Evolutionary conservation across 2,797 vertebrate species (phyloP).

Genomic region (Aeoliscus strigatus): DNA sequence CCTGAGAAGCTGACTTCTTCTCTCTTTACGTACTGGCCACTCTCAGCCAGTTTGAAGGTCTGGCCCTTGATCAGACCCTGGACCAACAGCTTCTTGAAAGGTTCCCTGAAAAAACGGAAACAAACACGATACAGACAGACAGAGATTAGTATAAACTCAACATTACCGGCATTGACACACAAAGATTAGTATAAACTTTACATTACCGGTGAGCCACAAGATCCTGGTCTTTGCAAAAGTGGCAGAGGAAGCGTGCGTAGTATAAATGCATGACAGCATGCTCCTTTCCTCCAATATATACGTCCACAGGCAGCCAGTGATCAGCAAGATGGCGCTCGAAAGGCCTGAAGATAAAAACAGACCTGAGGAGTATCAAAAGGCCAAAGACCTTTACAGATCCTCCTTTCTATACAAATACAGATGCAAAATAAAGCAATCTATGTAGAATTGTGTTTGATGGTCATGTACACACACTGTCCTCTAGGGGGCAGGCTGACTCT

Average conservation of each 20-base stretch:
- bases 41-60: conserved; percentile 81
- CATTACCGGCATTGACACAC: not conserved
- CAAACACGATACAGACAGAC: not conserved
- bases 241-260: conserved; percentile 91
- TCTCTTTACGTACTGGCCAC: conserved; percentile 83
- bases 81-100: conserved; percentile 91
- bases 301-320: conserved; percentile 94
- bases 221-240: conserved; percentile 88
- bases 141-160: not conserved
- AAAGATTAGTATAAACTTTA: not conserved
- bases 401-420: too few relatives aligned
- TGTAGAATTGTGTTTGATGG: not conserved
- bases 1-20: conserved; percentile 91
- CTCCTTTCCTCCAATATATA: conserved; percentile 95
- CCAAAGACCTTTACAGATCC: too few relatives aligned
- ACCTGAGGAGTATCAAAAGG: too few relatives aligned
- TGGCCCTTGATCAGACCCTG: conserved; percentile 96
- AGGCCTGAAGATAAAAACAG: conserved; percentile 73
- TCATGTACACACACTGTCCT: conserved; percentile 38
- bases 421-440: too few relatives aligned
- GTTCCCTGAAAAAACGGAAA: conserved; percentile 79
- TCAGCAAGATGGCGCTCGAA: conserved; percentile 79
- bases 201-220: conserved; percentile 85
- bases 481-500: conserved; percentile 65
- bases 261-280: conserved; percentile 98